These are phyloP conservation scores for Cremastobaeus sp. DNA, from an alignment of 2,888 invertebrate species.

Conservation along the genomic window DNA sequence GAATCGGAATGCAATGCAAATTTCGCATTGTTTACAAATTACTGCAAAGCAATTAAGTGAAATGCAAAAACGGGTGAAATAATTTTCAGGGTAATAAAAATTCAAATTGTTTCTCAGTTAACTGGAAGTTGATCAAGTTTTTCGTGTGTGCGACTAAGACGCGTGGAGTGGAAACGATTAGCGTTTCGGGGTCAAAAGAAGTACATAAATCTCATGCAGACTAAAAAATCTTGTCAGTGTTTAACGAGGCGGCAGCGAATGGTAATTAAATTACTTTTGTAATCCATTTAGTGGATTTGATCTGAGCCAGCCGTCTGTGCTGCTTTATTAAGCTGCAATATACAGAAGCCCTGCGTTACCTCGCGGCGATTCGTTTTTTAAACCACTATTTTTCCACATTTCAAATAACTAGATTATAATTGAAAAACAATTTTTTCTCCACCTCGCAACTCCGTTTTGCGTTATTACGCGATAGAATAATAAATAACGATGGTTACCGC, in stretches of 20 bases:
- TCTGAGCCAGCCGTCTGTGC: conserved; percentile 62
- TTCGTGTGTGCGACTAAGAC: not conserved
- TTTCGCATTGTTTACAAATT: not conserved
- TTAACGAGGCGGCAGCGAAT: conserved; percentile 69
- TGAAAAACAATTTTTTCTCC: too few species aligned
- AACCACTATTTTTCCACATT: conserved; percentile 22
- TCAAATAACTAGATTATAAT: too few species aligned
- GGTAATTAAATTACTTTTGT: conserved; percentile 73
- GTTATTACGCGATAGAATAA: too few species aligned
- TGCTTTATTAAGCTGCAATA: conserved; percentile 73
- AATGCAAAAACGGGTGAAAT: not conserved
- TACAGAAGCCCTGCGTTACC: conserved; percentile 68
- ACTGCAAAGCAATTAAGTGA: too few species aligned
- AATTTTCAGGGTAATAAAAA: conserved; percentile 1
- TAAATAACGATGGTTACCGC: too few species aligned
- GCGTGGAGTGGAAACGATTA: conserved; percentile 49
- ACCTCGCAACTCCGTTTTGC: too few species aligned
- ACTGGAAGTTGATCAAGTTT: too few species aligned
- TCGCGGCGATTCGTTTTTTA: conserved; percentile 45
- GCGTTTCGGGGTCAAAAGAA: conserved; percentile 51
- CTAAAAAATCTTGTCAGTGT: conserved; percentile 68
- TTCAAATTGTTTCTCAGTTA: too few species aligned
- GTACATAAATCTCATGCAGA: conserved; percentile 54
- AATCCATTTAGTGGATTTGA: conserved; percentile 72
- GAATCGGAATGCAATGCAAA: not conserved